These are phyloP conservation scores for Cremastobaeus sp. DNA, from an alignment of 2,888 invertebrate species.

Conservation along the genomic window DNA sequence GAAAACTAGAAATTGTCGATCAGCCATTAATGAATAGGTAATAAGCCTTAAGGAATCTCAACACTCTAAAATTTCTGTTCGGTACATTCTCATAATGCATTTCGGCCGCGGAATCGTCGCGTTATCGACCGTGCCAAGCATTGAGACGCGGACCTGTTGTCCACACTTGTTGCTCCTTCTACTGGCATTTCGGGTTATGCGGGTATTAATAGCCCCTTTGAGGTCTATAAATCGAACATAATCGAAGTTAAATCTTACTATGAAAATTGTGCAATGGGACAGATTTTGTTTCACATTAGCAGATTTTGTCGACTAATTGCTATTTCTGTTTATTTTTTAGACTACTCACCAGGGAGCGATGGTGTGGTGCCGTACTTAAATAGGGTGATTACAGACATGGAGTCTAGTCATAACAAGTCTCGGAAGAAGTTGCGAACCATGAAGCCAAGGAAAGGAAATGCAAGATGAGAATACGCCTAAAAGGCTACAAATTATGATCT, in stretches of 20 bases:
- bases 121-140: slow-evolving; percentile 64
- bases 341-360: slow-evolving; percentile 9
- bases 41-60: slow-evolving; percentile 19
- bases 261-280: too few relatives aligned
- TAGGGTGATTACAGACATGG: slow-evolving; percentile 29
- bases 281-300: too few relatives aligned
- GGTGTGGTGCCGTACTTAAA: slow-evolving; percentile 17
- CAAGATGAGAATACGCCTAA: slow-evolving; percentile 51
- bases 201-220: slow-evolving; percentile 41
- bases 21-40: background rate
- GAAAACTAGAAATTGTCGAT: too few relatives aligned
- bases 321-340: slow-evolving; percentile 18
- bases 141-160: slow-evolving; percentile 76
- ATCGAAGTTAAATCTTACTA: too few relatives aligned
- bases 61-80: slow-evolving; percentile 37
- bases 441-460: slow-evolving; percentile 39
- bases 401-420: slow-evolving; percentile 24
- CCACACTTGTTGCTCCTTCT: slow-evolving; percentile 78
- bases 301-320: too few relatives aligned
- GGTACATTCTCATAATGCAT: slow-evolving; percentile 47
- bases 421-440: slow-evolving; percentile 34
- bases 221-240: slow-evolving; percentile 36
- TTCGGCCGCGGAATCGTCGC: slow-evolving; percentile 57
- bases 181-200: slow-evolving; percentile 58
- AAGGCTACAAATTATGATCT: slow-evolving; percentile 62